phyloP scores from a whole-genome alignment of 2,113 vertebrate genomes.

The Leucopsar rothschildi region DNA sequence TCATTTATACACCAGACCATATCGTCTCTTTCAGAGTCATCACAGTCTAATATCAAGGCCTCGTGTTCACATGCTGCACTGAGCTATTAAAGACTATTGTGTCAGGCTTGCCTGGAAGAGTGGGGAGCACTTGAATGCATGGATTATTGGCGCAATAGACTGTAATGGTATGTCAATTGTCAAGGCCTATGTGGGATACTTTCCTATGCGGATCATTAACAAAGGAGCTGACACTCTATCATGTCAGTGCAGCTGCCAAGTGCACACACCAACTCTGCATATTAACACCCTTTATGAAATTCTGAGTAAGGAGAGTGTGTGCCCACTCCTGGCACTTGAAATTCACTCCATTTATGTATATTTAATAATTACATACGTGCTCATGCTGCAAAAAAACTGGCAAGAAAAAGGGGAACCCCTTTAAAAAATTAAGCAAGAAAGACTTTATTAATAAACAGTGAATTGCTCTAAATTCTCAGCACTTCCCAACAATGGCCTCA shows the following conservation, averaged over 20 bases:
- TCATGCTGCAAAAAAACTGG: background rate
- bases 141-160: slow-evolving; percentile 61
- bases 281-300: slow-evolving; percentile 58
- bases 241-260: slow-evolving; percentile 63
- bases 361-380: slow-evolving; percentile 37
- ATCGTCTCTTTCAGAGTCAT: background rate
- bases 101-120: slow-evolving; percentile 45
- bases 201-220: slow-evolving; percentile 64
- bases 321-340: slow-evolving; percentile 43
- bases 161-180: slow-evolving; percentile 63
- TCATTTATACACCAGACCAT: slow-evolving; percentile 15
- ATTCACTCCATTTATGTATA: slow-evolving; percentile 43
- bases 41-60: slow-evolving; percentile 36
- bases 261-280: slow-evolving; percentile 57
- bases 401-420: background rate
- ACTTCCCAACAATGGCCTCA: background rate
- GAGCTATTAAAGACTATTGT: slow-evolving; percentile 45
- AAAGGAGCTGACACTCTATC: slow-evolving; percentile 65
- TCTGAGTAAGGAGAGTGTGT: slow-evolving; percentile 33
- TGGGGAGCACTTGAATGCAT: slow-evolving; percentile 57
- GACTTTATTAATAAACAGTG: background rate
- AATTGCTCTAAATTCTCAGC: background rate
- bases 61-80: slow-evolving; percentile 2
- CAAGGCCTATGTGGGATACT: slow-evolving; percentile 61
- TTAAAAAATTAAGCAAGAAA: background rate